phyloP scores from a whole-genome alignment of 1,140 invertebrate genomes.

The Euura lappo region DNA sequence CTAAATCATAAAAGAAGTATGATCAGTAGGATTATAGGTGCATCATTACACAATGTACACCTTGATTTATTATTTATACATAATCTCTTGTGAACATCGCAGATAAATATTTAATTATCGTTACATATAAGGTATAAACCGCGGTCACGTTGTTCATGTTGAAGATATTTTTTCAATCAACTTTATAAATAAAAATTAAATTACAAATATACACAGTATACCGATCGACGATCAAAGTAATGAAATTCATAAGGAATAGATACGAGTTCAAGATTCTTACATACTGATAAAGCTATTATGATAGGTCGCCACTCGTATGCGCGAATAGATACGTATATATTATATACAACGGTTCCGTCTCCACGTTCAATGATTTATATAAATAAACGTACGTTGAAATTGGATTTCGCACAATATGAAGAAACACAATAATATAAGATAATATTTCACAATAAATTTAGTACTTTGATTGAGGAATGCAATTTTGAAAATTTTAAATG shows the following conservation, averaged over 20 bases:
- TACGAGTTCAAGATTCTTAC: background rate
- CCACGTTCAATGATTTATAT: background rate
- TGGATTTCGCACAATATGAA: background rate
- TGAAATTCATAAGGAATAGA: background rate
- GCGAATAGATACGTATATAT: background rate
- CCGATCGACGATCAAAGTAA: background rate
- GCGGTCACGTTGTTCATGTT: too few relatives aligned
- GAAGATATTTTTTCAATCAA: background rate
- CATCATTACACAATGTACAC: background rate
- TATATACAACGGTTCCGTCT: background rate
- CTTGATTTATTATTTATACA: background rate
- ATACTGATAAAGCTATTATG: background rate
- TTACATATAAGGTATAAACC: too few relatives aligned
- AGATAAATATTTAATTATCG: too few relatives aligned
- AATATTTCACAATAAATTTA: background rate
- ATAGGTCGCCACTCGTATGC: background rate
- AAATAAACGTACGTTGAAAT: background rate
- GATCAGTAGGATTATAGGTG: background rate
- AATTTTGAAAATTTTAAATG: background rate
- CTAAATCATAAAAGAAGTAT: background rate
- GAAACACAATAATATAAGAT: background rate
- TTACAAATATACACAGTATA: background rate
- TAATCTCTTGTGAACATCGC: background rate
- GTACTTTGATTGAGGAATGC: background rate
- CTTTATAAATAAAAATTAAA: background rate